Evolutionary conservation across 2,113 vertebrate genomes (phyloP).

Genomic region (Tapirus terrestris): DNA sequence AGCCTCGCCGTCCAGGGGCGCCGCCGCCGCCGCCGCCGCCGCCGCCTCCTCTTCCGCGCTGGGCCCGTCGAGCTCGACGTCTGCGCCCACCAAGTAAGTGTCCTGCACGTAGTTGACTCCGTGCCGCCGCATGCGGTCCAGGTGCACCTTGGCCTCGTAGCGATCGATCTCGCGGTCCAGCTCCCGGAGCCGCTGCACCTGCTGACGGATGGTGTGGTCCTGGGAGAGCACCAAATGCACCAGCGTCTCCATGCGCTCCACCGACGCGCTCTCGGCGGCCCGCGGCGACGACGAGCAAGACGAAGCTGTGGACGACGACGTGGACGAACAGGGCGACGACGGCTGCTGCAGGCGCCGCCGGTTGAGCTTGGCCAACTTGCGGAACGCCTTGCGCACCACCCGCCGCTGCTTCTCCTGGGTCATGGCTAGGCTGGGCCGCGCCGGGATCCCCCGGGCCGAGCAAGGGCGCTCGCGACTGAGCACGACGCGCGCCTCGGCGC

Average conservation of each 20-base stretch:
- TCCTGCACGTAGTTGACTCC: slow-evolving; percentile 97
- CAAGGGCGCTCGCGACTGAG: slow-evolving; percentile 90
- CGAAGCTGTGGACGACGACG: slow-evolving; percentile 67
- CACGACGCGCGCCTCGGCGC: slow-evolving; percentile 95
- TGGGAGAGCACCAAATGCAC: slow-evolving; percentile 96
- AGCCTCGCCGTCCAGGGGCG: slow-evolving; percentile 82
- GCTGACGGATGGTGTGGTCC: slow-evolving; percentile 96
- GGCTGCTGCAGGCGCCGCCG: slow-evolving; percentile 86
- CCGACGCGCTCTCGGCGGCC: slow-evolving; percentile 84
- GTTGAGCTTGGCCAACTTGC: slow-evolving; percentile 96
- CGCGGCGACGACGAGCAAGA: slow-evolving; percentile 69
- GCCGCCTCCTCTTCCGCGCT: neutral
- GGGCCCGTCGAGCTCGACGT: slow-evolving; percentile 67
- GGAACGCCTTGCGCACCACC: slow-evolving; percentile 95
- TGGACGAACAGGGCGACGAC: slow-evolving; percentile 72
- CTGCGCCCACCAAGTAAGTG: slow-evolving; percentile 91
- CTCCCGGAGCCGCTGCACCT: slow-evolving; percentile 93
- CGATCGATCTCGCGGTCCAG: slow-evolving; percentile 94
- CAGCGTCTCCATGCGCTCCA: slow-evolving; percentile 94
- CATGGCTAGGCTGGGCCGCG: slow-evolving; percentile 82
- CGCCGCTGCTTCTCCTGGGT: slow-evolving; percentile 93
- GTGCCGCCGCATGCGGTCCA: slow-evolving; percentile 92
- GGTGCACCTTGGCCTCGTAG: slow-evolving; percentile 92
- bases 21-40: slow-evolving; percentile 68
- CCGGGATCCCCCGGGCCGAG: slow-evolving; percentile 80